These are phyloP conservation scores for Lepidurus couesii DNA, from an alignment of 1,140 invertebrate genomes.

Conservation along the genomic window DNA sequence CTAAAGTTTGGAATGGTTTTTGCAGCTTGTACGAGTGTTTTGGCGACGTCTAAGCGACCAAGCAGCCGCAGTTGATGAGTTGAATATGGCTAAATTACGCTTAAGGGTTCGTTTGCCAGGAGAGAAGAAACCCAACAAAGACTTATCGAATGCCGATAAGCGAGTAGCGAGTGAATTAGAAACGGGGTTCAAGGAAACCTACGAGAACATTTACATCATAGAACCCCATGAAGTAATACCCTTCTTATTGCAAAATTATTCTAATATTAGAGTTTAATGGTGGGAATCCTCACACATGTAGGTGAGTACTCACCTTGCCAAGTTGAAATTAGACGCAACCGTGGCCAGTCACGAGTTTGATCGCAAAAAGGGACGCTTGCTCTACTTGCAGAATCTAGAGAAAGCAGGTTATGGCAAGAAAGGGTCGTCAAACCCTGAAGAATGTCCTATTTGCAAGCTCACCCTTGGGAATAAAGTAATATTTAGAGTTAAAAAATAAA, in stretches of 20 bases:
- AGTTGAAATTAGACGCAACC: conserved; percentile 41
- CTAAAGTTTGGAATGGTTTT: conserved; percentile 29
- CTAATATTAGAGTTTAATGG: not conserved
- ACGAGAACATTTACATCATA: conserved; percentile 48
- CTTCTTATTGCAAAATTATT: not conserved
- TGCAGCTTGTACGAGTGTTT: conserved; percentile 47
- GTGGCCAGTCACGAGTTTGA: conserved; percentile 44
- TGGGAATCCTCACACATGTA: conserved; percentile 14
- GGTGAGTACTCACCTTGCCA: conserved; percentile 39
- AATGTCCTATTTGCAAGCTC: conserved; percentile 64
- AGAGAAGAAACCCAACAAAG: conserved; percentile 43
- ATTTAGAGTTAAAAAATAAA: not conserved
- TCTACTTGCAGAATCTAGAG: conserved; percentile 52
- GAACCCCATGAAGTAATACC: conserved; percentile 47
- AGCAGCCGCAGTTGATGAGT: conserved; percentile 61
- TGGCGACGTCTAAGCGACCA: conserved; percentile 56
- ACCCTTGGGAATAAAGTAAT: conserved; percentile 49
- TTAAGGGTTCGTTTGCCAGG: conserved; percentile 51
- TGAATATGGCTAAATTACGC: conserved; percentile 65
- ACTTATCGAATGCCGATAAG: conserved; percentile 38
- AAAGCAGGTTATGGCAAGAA: conserved; percentile 44
- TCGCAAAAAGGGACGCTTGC: conserved; percentile 50
- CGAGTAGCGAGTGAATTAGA: conserved; percentile 26
- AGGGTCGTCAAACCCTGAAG: conserved; percentile 51
- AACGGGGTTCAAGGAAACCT: conserved; percentile 32